Evolutionary conservation across 2,888 invertebrate genomes (phyloP), one percentile per base, ranked within the genome.

Genomic region (Tipula helvola): DNA sequence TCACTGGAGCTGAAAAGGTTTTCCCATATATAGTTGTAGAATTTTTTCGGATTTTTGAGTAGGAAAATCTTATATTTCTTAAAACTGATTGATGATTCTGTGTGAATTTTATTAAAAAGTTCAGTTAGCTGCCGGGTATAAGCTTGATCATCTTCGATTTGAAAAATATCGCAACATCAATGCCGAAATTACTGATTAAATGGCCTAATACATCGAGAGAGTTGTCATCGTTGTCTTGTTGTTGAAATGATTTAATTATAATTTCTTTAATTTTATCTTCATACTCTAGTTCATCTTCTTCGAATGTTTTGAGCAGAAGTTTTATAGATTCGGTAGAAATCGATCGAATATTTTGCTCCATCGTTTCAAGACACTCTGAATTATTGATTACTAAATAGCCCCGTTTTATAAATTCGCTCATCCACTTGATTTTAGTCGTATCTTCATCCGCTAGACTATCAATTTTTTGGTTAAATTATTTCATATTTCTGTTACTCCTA

Each of bases 341-440:
- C 2, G 90, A 86, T 85, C 89, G 88, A 0, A 89, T 88, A 57
- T 90, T 89, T 0, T 88, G 87, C 39, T 87, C 88, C 2, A 90
- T 89, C 0, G 90, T 88, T 71, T 89, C 88, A 2, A 90, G 85
- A 71, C 90, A 90, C 87, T 90, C 90, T 0, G 89, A 89, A 87
- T 90, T 90, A 0, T 89, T 89, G 2, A 90, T 87, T 0, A 89
- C 88, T 1, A 89, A 87, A 8, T 86, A 86, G 0, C 88, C 88
- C 3, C 89, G 89, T 85, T 88, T 88, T n/a, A 90, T 87, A 1
- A 90, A 88, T 86, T 89, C 90, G 86, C 90, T 88, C 52, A 90
- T 88, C 88, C 88, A 88, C n/a, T 44, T 71, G 28, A 28, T 39
- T 36, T 88, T 89, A 47, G 88, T 89, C 0, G 87, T 41, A 44